Conservation (phyloP, 53 echinoderm and acorn worm species). For the Astropecten irregularis region DNA sequence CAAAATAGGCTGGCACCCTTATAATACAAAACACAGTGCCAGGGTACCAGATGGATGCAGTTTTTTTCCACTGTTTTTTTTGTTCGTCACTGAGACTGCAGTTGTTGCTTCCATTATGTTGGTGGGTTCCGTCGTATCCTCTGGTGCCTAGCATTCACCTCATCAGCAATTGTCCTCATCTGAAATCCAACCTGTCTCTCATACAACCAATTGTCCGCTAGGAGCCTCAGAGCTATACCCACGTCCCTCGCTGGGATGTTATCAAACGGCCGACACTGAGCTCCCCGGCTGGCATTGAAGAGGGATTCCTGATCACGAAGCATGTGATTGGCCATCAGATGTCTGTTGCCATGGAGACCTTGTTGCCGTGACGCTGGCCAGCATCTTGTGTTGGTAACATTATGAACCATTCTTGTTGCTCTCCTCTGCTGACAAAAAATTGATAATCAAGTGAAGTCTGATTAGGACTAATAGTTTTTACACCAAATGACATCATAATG, state of each 20-base stretch:
- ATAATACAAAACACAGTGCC: too few relatives aligned
- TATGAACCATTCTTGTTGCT: conserved; percentile 33
- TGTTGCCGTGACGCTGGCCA: conserved; percentile 26
- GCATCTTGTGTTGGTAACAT: conserved; percentile 5
- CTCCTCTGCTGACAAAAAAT: neutral
- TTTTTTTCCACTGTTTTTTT: too few relatives aligned
- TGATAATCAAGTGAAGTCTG: too few relatives aligned
- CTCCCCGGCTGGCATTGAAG: conserved; percentile 28
- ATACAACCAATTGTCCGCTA: conserved; percentile 43
- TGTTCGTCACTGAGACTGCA: too few relatives aligned
- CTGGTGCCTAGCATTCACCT: conserved; percentile 36
- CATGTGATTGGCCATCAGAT: conserved; percentile 20
- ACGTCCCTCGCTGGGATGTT: conserved; percentile 30
- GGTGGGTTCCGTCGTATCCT: neutral
- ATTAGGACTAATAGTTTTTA: too few relatives aligned
- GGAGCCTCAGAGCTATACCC: conserved; percentile 29
- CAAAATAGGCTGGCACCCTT: too few relatives aligned
- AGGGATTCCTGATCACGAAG: conserved; percentile 42
- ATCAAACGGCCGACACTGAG: conserved; percentile 25
- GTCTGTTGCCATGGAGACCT: neutral
- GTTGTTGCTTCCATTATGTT: conserved; percentile 12
- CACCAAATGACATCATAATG: too few relatives aligned
- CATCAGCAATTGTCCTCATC: conserved; percentile 52
- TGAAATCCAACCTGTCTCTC: conserved; percentile 39
- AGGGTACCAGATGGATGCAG: too few relatives aligned